Evolutionary conservation across 1,140 invertebrate genomes (phyloP), one percentile per base, ranked within the genome.

Genomic region (Campoletis sonorensis): DNA sequence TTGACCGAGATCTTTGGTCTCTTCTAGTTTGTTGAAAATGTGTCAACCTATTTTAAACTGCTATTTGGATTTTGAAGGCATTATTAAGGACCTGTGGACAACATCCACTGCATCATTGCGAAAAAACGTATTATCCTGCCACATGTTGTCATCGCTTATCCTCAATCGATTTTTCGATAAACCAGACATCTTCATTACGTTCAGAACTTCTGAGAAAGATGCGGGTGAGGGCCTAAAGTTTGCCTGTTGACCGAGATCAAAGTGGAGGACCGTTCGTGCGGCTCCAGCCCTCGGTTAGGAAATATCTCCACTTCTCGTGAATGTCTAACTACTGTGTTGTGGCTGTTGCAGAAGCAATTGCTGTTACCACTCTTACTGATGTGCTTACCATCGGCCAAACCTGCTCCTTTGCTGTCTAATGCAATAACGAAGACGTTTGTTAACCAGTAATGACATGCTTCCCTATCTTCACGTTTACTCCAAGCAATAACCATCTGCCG

Each of bases 171-270:
- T 10, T 40, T 37, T 64, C 73, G 54, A 77, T 77, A 37, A 15
- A 54, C 26, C n/a, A 33, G 27, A 33, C 33, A 40, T 27, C 37
- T 67, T 49, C 21, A 23, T 30, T 16, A 5, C 4, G n/a, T 1
- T 61, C 30, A 61, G 27, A 30, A 54, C 27, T 11, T 70, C 40
- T 45, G 16, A 37, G n/a, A 61, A 26, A n/a, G 0, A 49, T 11
- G n/a, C 18, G 21, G 18, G 84, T 27, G 80, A 49, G 0, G 83
- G 89, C 86, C 90, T 87, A 90, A 89, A 91, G 84, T 91, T 91
- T 86, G 83, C 13, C 90, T 88, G 89, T 90, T 89, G 87, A 88
- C 88, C 77, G 85, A 91, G 89, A 91, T 91, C 90, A 91, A 91
- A 91, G 89, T 72, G 64, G 86, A 89, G 86, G 81, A 85, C 85